Evolutionary conservation across 2,888 invertebrate genomes (phyloP).

Genomic region (Lasioglossum pauxillum): DNA sequence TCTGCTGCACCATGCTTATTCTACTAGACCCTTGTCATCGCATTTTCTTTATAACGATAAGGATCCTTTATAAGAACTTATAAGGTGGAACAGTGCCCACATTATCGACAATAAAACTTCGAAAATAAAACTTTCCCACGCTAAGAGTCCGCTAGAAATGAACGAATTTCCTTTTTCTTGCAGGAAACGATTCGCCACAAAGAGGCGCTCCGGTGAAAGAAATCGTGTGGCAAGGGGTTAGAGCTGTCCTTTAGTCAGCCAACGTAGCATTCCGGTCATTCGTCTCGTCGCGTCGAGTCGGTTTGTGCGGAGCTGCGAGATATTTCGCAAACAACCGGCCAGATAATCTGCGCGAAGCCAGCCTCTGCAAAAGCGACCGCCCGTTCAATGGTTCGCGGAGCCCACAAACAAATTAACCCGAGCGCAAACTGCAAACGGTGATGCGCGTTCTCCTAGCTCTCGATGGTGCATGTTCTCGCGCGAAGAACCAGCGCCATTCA

Average conservation of each 20-base stretch:
- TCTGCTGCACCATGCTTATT: too few relatives aligned
- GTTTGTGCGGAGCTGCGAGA: not conserved
- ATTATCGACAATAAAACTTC: not conserved
- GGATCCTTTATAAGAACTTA: too few relatives aligned
- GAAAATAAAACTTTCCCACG: not conserved
- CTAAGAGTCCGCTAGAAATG: not conserved
- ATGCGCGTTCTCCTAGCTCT: constrained; percentile 25
- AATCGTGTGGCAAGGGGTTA: not conserved
- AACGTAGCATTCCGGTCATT: not conserved
- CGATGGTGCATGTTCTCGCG: not conserved
- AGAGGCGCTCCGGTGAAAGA: not conserved
- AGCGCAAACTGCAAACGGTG: constrained; percentile 59
- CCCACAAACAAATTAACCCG: constrained; percentile 58
- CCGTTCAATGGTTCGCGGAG: constrained; percentile 24
- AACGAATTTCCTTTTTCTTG: not conserved
- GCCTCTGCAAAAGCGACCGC: constrained; percentile 21
- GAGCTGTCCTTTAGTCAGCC: not conserved
- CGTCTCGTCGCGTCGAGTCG: not conserved
- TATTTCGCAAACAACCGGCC: constrained; percentile 33
- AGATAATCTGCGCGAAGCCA: constrained; percentile 7
- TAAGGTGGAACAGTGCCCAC: too few relatives aligned
- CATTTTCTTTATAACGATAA: too few relatives aligned
- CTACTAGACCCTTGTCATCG: too few relatives aligned
- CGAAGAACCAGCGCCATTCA: constrained; percentile 18
- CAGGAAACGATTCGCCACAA: not conserved